Evolutionary conservation across 2,888 invertebrate species (phyloP), one percentile per base, ranked within the genome.

Genomic region (Dione juno): DNA sequence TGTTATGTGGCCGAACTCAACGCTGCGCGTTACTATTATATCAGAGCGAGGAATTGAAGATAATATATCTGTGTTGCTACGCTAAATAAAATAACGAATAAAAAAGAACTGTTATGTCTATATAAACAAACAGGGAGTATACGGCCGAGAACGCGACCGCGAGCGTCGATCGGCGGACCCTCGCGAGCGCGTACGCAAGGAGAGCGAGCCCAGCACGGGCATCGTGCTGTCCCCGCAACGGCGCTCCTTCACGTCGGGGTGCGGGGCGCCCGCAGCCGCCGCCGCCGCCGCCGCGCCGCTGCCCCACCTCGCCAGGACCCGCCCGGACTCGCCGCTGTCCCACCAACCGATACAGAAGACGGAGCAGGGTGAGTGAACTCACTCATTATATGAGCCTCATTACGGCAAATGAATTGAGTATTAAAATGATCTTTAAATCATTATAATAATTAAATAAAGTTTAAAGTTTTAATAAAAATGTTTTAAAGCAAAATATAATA

Each of bases 211-310:
- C 41, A 85, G 83, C 76, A 86, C 86, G 71, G 96, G 96, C 65
- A 97, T 97, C 78, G 96, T 97, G 77, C 92, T 98, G 80, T 97
- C 97, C 77, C 98, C 97, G 66, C 97, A 97, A 87, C 94, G 97
- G 13, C 94, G 97, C 76, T 97, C 96, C 80, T 97, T 97, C 92
- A 97, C 96, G 80, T 96, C 97, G 14, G 97, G 97, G 69, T 98
- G 98, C 89, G 97, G 96, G 78, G 97, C 97, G 69, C 95, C 95
- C 14, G 94, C 94, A 91, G 68, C 88, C 87, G 80, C 82, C 61
- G 81, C n/a, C 84, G 70, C 83, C 84, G 75, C 88, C 85, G 78
- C 88, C 50, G 11, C 50, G 19, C 19, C 28, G 28, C 28, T 5
- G 28, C 50, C 88, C 78, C 88, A 85, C 78, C 81, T 88, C 95